These are phyloP conservation scores for Zaprionus camerounensis DNA, from an alignment of 1,140 invertebrate species.

Conservation along the genomic window DNA sequence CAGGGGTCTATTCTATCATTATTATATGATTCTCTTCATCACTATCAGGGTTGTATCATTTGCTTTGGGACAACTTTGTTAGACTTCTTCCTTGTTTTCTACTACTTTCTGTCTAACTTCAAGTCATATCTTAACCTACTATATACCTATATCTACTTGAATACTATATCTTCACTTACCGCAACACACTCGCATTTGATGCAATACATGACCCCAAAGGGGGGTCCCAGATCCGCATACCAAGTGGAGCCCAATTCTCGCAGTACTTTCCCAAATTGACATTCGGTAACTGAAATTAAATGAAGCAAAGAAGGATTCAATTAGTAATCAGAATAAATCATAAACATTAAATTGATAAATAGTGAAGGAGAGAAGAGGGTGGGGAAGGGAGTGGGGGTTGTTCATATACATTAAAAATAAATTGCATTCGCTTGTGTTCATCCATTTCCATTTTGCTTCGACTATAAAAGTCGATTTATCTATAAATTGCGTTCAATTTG, in stretches of 20 bases:
- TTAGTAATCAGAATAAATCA: slow-evolving; percentile 13
- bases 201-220: slow-evolving; percentile 96
- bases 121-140: background rate
- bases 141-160: background rate
- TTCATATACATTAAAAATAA: slow-evolving; percentile 3
- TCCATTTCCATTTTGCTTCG: slow-evolving; percentile 42
- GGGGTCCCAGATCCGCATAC: slow-evolving; percentile 95
- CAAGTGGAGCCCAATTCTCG: slow-evolving; percentile 94
- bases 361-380: background rate
- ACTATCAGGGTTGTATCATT: no score
- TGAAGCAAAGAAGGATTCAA: slow-evolving; percentile 5
- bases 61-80: no score
- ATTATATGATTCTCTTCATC: no score
- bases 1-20: no score
- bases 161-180: slow-evolving; percentile 87
- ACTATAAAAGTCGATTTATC: slow-evolving; percentile 41
- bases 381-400: background rate
- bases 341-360: slow-evolving; percentile 2
- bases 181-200: slow-evolving; percentile 96
- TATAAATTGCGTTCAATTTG: slow-evolving; percentile 37
- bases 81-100: background rate
- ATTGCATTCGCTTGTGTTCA: slow-evolving; percentile 8
- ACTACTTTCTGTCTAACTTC: no score
- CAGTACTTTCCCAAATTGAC: slow-evolving; percentile 93
- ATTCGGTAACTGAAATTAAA: slow-evolving; percentile 89